Evolutionary conservation across 2,113 vertebrate genomes (phyloP).

Genomic region (Tragelaphus scriptus): DNA sequence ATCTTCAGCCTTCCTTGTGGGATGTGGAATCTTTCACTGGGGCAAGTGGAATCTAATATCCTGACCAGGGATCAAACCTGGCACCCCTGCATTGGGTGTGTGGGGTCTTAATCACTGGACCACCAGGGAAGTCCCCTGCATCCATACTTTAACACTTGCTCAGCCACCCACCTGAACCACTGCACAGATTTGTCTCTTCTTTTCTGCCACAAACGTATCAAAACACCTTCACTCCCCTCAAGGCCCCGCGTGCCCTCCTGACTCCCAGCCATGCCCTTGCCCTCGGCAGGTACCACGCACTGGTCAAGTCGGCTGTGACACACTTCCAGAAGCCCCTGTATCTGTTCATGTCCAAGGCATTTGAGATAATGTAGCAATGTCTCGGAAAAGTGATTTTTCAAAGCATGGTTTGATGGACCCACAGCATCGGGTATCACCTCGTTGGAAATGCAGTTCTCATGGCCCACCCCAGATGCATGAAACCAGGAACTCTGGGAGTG

Average conservation of each 20-base stretch:
- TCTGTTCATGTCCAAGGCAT: neutral
- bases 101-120: neutral
- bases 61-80: neutral
- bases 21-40: fast-evolving
- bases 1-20: neutral
- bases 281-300: fast-evolving
- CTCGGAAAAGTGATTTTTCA: neutral
- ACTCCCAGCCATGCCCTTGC: neutral
- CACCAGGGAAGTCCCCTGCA: neutral
- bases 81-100: neutral
- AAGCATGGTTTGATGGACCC: neutral
- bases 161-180: no score
- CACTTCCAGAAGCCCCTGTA: no score
- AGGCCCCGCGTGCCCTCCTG: fast-evolving
- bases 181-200: neutral
- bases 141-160: neutral
- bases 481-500: neutral
- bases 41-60: neutral
- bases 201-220: neutral
- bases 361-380: neutral
- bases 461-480: neutral
- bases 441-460: neutral
- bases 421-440: fast-evolving
- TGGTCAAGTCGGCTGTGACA: fast-evolving
- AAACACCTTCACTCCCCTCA: neutral